Evolutionary conservation across 1,140 invertebrate species (phyloP).

Genomic region (Aphidius ervi): DNA sequence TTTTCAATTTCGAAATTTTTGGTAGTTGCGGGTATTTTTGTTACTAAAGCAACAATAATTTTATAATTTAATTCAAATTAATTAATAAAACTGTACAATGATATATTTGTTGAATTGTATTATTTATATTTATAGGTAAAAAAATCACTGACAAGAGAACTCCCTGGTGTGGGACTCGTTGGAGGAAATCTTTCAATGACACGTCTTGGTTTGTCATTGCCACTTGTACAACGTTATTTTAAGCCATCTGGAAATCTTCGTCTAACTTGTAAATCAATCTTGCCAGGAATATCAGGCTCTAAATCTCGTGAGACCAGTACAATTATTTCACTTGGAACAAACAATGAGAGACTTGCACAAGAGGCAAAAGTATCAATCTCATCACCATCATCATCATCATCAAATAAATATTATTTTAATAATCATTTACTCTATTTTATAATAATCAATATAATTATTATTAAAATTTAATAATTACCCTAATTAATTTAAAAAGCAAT

Average conservation of each 20-base stretch:
- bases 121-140: constrained; percentile 31
- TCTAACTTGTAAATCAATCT: constrained; percentile 39
- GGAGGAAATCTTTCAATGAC: constrained; percentile 35
- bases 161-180: constrained; percentile 25
- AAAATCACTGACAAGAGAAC: constrained; percentile 30
- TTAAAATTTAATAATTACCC: not conserved
- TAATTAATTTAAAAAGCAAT: not conserved
- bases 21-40: too few species aligned
- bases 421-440: constrained; percentile 1
- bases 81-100: too few species aligned
- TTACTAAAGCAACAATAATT: too few species aligned
- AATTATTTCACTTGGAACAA: constrained; percentile 31
- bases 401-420: not conserved
- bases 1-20: too few species aligned
- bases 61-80: too few species aligned
- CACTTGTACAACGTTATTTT: constrained; percentile 42
- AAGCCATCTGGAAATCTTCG: constrained; percentile 34
- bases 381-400: too few species aligned
- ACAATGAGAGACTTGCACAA: constrained; percentile 11
- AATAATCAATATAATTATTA: not conserved
- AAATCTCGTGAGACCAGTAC: constrained; percentile 28
- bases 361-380: not conserved
- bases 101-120: not conserved
- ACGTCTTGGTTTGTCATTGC: constrained; percentile 33
- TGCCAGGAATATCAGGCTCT: constrained; percentile 35